Base-by-base conservation (phyloP, 2,797 vertebrate genomes). In the Danio albolineatus region DNA sequence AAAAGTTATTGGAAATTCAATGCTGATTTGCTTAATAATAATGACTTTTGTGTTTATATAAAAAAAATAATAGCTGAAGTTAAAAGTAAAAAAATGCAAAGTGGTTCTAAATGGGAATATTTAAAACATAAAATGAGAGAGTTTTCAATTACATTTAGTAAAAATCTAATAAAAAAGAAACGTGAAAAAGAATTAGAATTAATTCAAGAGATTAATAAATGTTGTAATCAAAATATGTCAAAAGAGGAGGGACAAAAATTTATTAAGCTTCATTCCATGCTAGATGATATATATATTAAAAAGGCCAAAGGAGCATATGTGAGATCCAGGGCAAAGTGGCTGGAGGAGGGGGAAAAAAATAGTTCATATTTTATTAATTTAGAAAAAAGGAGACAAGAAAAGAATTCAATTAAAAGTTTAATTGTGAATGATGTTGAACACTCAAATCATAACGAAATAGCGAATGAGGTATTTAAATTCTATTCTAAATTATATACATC, bases 331-430 rank as follows among this genome's bases (percentile, higher is more conserved):
- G 46, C 13, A 12, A 69, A 70, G 46, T 70, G 66, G 46, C 46
- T 65, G 43, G 62, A 65, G 44, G 39, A 65, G 28, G 62, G 62
- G 38, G 62, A 65, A 65, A 65, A n/a, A n/a, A n/a, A n/a, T n/a
- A n/a, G n/a, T 28, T 28, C 28, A 65, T 28, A 28, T 28, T 1
- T 28, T 28, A 28, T 28, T 28, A 28, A 28, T 28, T 28, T 28
- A 28, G 28, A 28, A 28, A 28, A 28, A 28, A 28, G 28, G 28
- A 28, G 28, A 28, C 28, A 28, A 28, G 28, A 28, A 28, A 28
- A 28, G 28, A 28, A 28, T 28, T 28, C 28, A 28, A 28, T 28
- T 28, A 28, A 28, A 28, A 1, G 28, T 28, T 28, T 28, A 28
- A 28, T 28, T 28, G 28, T 28, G 28, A 28, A 28, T 28, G 28